Evolutionary conservation across 1,140 invertebrate species (phyloP), one percentile per base, ranked within the genome.

Genomic region (Charaxes varanes): DNA sequence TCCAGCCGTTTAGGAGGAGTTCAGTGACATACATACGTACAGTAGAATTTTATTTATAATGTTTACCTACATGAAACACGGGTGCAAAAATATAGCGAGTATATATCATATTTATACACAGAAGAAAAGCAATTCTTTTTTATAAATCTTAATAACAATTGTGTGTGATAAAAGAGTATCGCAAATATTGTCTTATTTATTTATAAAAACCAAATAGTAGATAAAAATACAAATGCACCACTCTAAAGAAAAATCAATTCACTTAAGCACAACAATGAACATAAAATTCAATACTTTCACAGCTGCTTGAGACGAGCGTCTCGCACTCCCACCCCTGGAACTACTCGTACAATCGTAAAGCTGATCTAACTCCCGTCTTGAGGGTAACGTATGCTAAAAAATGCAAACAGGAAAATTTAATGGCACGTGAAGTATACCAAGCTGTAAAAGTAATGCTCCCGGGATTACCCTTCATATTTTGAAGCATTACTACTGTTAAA

Each of bases 321-420:
- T 31, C 30, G 32, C 47, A 62, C 53, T 51, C 42, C 19, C 45
- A 58, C 57, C 57, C 61, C 58, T 62, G 53, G 64, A 70, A 76
- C 67, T 71, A 70, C n/a, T n/a, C n/a, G n/a, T n/a, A n/a, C 53
- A 74, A 65, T 74, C 70, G 66, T 77, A 74, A 77, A 72, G 46
- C 57, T 55, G 48, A 48, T 59, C 55, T 50, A 50, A 55, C 44
- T 46, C 48, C 50, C 67, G 58, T 72, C 62, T 77, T 58, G 53
- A 56, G 66, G 64, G 63, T 79, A 79, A 69, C 74, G 65, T 82
- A 82, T 82, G 78, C 64, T 82, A 79, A 82, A 82, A 82, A 79
- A 80, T 82, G 76, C 76, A 82, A 78, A 80, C 72, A 78, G 67
- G 70, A 68, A 82, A 77, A 82, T 74, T 82, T 82, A 80, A 82